phyloP scores from a whole-genome alignment of 23 tunicate genomes.

The Phallusia fumigata region DNA sequence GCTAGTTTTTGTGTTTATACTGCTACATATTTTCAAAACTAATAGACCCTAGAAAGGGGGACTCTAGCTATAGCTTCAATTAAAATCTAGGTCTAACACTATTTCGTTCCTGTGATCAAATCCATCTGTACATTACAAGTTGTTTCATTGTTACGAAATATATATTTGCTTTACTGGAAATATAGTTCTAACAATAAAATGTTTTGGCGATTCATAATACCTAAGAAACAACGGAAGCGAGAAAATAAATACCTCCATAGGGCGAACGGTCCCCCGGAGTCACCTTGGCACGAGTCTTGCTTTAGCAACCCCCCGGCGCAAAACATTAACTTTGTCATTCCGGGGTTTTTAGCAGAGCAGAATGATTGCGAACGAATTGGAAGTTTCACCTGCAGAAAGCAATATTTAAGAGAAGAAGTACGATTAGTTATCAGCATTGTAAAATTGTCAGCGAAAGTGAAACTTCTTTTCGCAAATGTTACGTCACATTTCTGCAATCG shows the following conservation, averaged over 20 bases:
- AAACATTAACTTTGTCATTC: slow-evolving; percentile 38
- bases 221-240: not conserved
- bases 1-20: too few species aligned
- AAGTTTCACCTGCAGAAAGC: slow-evolving; percentile 18
- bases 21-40: too few species aligned
- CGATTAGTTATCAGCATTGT: too few species aligned
- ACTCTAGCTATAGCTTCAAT: too few species aligned
- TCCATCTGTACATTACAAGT: not conserved
- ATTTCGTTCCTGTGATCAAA: too few species aligned
- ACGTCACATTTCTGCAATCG: too few species aligned
- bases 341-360: slow-evolving; percentile 12
- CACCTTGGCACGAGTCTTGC: slow-evolving; percentile 54
- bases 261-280: slow-evolving; percentile 64
- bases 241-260: slow-evolving; percentile 41
- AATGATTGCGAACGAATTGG: slow-evolving; percentile 23
- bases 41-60: too few species aligned
- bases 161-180: not conserved
- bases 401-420: not conserved
- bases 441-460: too few species aligned
- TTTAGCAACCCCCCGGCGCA: slow-evolving; percentile 45
- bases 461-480: too few species aligned
- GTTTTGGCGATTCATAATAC: not conserved
- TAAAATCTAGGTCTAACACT: too few species aligned
- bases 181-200: not conserved
- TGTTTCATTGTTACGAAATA: not conserved